Conservation (phyloP, 2,888 invertebrate genomes). For the Agapetus fuscipes region DNA sequence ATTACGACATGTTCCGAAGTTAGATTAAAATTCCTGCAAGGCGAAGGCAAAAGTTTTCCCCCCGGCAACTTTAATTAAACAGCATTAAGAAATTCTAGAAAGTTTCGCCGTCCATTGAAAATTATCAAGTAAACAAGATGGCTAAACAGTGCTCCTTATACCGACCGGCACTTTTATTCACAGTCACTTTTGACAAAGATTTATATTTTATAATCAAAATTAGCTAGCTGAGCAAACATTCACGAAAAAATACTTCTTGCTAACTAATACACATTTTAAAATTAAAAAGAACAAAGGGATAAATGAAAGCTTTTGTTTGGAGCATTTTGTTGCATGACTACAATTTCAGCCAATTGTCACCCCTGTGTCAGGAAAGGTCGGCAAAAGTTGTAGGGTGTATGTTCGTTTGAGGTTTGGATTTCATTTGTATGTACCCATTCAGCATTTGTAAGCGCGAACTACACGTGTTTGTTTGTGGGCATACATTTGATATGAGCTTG, state of each 20-base stretch:
- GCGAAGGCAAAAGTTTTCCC: not conserved
- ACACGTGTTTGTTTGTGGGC: too few relatives aligned
- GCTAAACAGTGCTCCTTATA: not conserved
- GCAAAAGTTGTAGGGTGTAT: too few relatives aligned
- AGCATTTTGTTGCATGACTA: too few relatives aligned
- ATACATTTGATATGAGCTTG: too few relatives aligned
- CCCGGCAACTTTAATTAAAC: constrained; percentile 7
- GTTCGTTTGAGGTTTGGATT: too few relatives aligned
- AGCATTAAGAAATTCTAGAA: constrained; percentile 4
- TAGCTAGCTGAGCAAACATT: not conserved
- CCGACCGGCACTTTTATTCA: not conserved
- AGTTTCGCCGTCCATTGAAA: constrained; percentile 1
- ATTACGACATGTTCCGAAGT: not conserved
- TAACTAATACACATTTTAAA: not conserved
- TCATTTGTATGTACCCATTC: too few relatives aligned
- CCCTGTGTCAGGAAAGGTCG: too few relatives aligned
- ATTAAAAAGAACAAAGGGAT: too few relatives aligned
- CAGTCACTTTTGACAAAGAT: too few relatives aligned
- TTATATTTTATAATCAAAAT: not conserved
- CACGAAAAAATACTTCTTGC: not conserved
- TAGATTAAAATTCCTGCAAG: not conserved
- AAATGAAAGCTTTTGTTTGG: too few relatives aligned
- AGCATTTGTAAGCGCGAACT: too few relatives aligned
- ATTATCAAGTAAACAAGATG: not conserved
- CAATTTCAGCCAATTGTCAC: too few relatives aligned